phyloP scores from a whole-genome alignment of 2,888 invertebrate species.

The Coelopa pilipes region DNA sequence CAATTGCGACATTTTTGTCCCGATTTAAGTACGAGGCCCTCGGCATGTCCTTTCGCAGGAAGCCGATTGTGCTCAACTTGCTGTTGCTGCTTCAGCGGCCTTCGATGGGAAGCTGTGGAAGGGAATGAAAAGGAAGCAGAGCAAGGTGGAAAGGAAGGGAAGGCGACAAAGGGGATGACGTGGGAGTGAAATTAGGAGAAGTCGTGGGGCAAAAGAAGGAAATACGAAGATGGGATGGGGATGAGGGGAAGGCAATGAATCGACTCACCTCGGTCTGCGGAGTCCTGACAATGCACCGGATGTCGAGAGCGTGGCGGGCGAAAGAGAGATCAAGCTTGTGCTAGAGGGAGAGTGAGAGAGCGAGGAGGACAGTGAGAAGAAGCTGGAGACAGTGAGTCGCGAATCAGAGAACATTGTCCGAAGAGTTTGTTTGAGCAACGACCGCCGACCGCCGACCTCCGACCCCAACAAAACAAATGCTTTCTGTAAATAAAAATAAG shows the following conservation, averaged over 20 bases:
- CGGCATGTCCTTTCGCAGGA: not conserved
- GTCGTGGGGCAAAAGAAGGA: too few relatives aligned
- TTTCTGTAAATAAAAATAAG: too few relatives aligned
- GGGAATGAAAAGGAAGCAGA: not conserved
- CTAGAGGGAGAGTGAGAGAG: not conserved
- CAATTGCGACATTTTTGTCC: too few relatives aligned
- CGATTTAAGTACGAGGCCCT: not conserved
- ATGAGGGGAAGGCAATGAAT: conserved; percentile 6
- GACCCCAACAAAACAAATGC: too few relatives aligned
- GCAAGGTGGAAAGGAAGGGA: not conserved
- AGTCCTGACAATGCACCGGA: conserved; percentile 31
- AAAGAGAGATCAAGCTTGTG: not conserved
- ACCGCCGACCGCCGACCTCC: too few relatives aligned
- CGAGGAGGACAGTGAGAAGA: not conserved
- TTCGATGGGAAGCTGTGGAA: not conserved
- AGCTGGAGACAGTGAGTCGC: not conserved
- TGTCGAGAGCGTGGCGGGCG: conserved; percentile 19
- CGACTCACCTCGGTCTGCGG: conserved; percentile 17
- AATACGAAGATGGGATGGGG: not conserved
- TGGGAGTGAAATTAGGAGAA: too few relatives aligned
- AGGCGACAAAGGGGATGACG: too few relatives aligned
- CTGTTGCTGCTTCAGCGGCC: not conserved
- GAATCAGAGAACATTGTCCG: not conserved
- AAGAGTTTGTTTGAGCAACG: too few relatives aligned
- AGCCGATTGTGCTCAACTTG: not conserved